Evolutionary conservation across 2,113 vertebrate species (phyloP).

Genomic region (Heliornis fulica): DNA sequence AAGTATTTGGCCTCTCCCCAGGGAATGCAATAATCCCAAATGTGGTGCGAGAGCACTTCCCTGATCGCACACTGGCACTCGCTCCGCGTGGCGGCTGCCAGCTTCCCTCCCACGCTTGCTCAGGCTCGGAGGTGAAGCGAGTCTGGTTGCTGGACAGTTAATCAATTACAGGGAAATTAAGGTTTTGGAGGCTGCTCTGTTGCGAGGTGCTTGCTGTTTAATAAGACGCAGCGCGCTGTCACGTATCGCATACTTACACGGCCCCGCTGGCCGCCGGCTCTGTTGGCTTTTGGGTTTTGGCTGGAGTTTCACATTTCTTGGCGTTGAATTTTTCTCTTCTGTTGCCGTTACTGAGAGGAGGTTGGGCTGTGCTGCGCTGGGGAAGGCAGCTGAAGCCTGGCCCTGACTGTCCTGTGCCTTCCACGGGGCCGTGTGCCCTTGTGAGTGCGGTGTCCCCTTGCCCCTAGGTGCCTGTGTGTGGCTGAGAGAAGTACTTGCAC

Average conservation of each 20-base stretch:
- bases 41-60: neutral
- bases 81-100: neutral
- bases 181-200: neutral
- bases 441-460: fast-evolving
- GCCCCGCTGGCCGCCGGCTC: neutral
- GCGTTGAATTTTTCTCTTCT: neutral
- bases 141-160: constrained; percentile 10
- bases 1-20: neutral
- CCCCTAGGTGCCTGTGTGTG: fast-evolving
- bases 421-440: fast-evolving
- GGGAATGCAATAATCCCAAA: neutral
- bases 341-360: neutral
- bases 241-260: neutral
- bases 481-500: neutral
- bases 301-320: neutral
- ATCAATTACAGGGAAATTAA: constrained; percentile 44
- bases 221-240: neutral
- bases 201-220: neutral
- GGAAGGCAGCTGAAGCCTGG: neutral
- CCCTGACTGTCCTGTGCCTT: neutral
- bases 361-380: fast-evolving
- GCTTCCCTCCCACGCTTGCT: constrained; percentile 26
- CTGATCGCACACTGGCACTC: neutral
- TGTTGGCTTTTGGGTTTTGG: constrained; percentile 19
- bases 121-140: neutral